phyloP scores from a whole-genome alignment of 2,888 invertebrate species.

The Cotesia congregata region DNA sequence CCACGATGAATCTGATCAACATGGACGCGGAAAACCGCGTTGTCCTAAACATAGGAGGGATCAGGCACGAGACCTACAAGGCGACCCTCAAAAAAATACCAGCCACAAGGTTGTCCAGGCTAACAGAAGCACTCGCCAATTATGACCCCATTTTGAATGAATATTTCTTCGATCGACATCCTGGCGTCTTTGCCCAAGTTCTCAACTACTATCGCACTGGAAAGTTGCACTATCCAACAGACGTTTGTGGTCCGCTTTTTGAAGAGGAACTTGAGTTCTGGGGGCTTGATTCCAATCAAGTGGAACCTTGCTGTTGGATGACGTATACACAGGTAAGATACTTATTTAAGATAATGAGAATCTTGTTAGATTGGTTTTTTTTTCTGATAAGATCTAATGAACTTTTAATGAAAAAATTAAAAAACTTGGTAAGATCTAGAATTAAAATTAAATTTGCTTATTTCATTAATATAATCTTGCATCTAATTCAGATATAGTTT shows the following conservation, averaged over 20 bases:
- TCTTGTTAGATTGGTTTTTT: not conserved
- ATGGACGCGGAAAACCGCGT: slow-evolving; percentile 99
- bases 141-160: slow-evolving; percentile 99
- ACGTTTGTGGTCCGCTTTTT: slow-evolving; percentile 98
- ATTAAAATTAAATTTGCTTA: too few relatives aligned
- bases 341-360: not conserved
- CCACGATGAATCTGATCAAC: slow-evolving; percentile 87
- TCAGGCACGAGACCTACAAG: slow-evolving; percentile 96
- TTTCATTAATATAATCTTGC: too few relatives aligned
- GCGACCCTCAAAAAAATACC: slow-evolving; percentile 98
- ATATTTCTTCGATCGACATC: slow-evolving; percentile 99
- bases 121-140: slow-evolving; percentile 97
- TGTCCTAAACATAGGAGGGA: slow-evolving; percentile 98
- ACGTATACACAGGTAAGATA: slow-evolving; percentile 90
- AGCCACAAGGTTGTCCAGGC: slow-evolving; percentile 91
- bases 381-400: too few relatives aligned
- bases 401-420: too few relatives aligned
- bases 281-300: slow-evolving; percentile 99
- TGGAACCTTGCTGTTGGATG: slow-evolving; percentile 99
- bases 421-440: too few relatives aligned
- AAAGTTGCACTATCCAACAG: slow-evolving; percentile 98
- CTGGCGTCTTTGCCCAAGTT: slow-evolving; percentile 96
- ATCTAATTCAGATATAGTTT: too few relatives aligned
- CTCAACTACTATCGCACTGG: slow-evolving; percentile 98
- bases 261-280: slow-evolving; percentile 99